Conservation (phyloP, 2,888 invertebrate species). For the Metalampra italica region DNA sequence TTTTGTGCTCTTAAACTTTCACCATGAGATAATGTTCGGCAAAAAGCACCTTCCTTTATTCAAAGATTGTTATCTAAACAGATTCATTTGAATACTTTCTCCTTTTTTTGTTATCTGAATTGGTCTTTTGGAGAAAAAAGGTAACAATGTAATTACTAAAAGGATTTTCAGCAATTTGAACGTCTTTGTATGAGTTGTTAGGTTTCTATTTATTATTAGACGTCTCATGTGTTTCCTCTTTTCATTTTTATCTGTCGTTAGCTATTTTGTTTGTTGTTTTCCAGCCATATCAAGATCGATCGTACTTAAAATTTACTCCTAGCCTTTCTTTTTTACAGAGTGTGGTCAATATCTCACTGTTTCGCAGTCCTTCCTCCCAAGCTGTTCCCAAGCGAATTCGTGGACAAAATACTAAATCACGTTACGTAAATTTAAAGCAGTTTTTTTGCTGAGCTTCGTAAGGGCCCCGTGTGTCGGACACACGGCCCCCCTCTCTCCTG, state of each 20-base stretch:
- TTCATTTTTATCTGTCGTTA: no score
- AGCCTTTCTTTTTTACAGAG: no score
- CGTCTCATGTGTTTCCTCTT: no score
- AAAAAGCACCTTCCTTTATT: constrained; percentile 35
- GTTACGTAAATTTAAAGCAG: constrained; percentile 31
- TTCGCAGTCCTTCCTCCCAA: no score
- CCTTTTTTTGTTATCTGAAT: constrained; percentile 38
- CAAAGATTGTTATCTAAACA: constrained; percentile 54
- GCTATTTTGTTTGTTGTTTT: no score
- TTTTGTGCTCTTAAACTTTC: constrained; percentile 42
- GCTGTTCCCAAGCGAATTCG: neutral
- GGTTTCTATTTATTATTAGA: neutral
- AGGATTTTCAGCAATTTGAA: neutral
- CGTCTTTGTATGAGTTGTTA: neutral
- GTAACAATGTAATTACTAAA: neutral
- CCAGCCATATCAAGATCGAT: no score
- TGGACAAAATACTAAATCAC: constrained; percentile 15
- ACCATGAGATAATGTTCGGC: constrained; percentile 45
- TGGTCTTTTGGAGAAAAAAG: constrained; percentile 6
- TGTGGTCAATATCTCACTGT: no score
- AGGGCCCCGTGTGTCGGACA: constrained; percentile 49
- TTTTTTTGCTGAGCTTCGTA: constrained; percentile 53
- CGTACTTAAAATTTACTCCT: no score
- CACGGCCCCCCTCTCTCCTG: constrained; percentile 29
- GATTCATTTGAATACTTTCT: constrained; percentile 67